Conservation (phyloP, 2,797 vertebrate species). For the Sebastes kiyomatsui region DNA sequence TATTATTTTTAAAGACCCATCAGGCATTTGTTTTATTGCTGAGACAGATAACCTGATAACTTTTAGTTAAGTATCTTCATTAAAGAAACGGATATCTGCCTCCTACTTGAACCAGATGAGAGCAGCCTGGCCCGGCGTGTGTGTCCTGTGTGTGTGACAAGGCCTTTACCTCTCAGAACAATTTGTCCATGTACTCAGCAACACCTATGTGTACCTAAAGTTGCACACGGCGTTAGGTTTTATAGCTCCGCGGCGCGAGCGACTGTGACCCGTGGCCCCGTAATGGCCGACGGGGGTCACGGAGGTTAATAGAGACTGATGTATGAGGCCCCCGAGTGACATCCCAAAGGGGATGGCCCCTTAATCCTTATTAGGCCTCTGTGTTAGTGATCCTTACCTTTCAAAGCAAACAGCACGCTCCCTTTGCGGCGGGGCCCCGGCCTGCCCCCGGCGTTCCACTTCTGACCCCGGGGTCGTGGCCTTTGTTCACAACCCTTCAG, state of each 20-base stretch:
- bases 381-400: slow-evolving; percentile 94
- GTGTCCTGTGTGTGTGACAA: slow-evolving; percentile 27
- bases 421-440: slow-evolving; percentile 85
- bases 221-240: slow-evolving; percentile 34
- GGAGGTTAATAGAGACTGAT: slow-evolving; percentile 83
- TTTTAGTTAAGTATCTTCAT: not conserved
- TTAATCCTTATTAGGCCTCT: slow-evolving; percentile 98
- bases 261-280: slow-evolving; percentile 64
- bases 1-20: not conserved
- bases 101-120: not conserved
- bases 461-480: slow-evolving; percentile 94
- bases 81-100: not conserved
- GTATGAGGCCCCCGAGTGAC: slow-evolving; percentile 81
- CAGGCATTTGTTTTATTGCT: slow-evolving; percentile 3
- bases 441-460: slow-evolving; percentile 89
- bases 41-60: not conserved
- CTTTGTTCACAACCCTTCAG: slow-evolving; percentile 95
- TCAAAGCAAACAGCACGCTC: slow-evolving; percentile 94
- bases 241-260: slow-evolving; percentile 49
- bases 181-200: slow-evolving; percentile 51
- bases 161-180: slow-evolving; percentile 45
- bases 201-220: slow-evolving; percentile 3
- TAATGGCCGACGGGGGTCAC: slow-evolving; percentile 78
- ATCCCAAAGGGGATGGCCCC: slow-evolving; percentile 90
- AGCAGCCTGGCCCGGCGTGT: not conserved